Conservation (phyloP, 1,140 invertebrate species). For the Delia radicum region DNA sequence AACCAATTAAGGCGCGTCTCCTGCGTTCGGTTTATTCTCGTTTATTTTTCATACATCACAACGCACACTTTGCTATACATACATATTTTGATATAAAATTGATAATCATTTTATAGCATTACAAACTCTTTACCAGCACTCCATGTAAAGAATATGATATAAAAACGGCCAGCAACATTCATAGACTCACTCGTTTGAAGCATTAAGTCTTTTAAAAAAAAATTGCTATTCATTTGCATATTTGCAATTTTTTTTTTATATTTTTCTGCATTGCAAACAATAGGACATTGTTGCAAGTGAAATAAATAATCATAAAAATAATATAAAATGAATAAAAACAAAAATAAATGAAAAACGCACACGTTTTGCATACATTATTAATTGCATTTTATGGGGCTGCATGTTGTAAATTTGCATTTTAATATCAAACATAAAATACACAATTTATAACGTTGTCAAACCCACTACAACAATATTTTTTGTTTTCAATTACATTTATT, state of each 20-base stretch:
- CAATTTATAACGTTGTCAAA: background rate
- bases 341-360: background rate
- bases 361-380: background rate
- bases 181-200: background rate
- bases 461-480: background rate
- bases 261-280: background rate
- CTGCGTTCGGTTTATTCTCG: background rate
- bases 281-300: background rate
- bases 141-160: background rate
- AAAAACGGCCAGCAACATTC: background rate
- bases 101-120: no score
- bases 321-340: background rate
- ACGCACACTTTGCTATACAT: no score
- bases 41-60: no score
- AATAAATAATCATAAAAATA: background rate
- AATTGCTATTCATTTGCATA: background rate
- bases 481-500: background rate
- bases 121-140: no score
- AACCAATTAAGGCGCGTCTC: conserved; percentile 4
- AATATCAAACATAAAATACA: background rate
- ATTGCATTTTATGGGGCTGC: background rate
- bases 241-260: background rate
- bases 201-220: no score
- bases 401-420: background rate
- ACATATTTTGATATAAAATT: no score